Evolutionary conservation across 2,888 invertebrate species (phyloP), one percentile per base, ranked within the genome.

Genomic region (Aricia artaxerxes): DNA sequence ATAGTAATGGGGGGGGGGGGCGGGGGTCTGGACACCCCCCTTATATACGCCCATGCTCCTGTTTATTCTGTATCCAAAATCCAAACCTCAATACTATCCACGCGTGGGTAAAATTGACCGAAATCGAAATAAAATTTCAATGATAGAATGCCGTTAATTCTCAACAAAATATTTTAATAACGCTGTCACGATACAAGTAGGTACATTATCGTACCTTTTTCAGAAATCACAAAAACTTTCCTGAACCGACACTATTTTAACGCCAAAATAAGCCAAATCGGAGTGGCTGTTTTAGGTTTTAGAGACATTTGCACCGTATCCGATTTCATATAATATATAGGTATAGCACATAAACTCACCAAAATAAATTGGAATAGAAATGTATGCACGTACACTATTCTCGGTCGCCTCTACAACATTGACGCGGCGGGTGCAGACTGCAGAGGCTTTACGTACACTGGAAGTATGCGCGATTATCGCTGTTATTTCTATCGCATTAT

Each of bases 371-470:
- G 5, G 35, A 5, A 69, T 69, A 16, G 1, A 69, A 31, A 64
- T 31, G 64, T 69, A 35, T 69, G 69, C 35, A 69, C 69, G 69
- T 69, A 69, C 69, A 38, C 38, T 69, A 35, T 38, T 35, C 35
- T 69, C 4, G 35, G 13, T 11, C 35, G 35, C 13, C 35, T 69
- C 13, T 69, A 38, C 69, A 5, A 69, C 69, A 69, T 69, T 69
- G 69, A 16, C 35, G 69, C 35, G 35, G 1, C 1, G 5, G 11
- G 31, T 31, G 31, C 35, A 6, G 13, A 35, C 35, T 31, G 31
- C 35, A 6, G 13, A 35, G 69, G 35, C 69, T 69, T 38, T 16
- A 69, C 38, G 35, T 38, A 38, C 69, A 69, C 69, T 69, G 64
- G 64, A 69, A 35, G 35, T 13, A 16, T 35, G 38, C 69, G 35